These are phyloP conservation scores for Chinchilla lanigera DNA, from an alignment of 2,113 vertebrate genomes.

Conservation along the genomic window DNA sequence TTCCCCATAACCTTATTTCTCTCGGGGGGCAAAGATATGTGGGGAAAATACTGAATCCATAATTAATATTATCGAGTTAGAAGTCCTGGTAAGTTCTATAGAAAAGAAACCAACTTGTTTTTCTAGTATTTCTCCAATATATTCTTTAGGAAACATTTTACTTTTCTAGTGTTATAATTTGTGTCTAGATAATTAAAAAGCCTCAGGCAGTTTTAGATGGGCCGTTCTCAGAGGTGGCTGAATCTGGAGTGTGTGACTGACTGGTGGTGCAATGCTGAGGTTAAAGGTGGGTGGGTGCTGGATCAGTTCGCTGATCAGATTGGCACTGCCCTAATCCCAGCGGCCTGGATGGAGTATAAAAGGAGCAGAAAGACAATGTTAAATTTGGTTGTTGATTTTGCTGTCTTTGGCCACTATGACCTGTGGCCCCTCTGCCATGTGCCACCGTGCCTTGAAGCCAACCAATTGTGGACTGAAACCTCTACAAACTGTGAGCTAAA, in stretches of 20 bases:
- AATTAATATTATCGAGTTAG: not conserved
- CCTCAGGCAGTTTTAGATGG: not conserved
- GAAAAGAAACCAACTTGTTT: slow-evolving; percentile 32
- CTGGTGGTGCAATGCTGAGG: not conserved
- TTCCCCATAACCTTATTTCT: not conserved
- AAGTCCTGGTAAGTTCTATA: not conserved
- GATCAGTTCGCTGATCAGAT: not conserved
- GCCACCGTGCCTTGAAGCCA: not conserved
- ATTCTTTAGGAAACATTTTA: slow-evolving; percentile 49
- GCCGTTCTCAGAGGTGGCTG: not conserved
- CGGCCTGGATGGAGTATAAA: not conserved
- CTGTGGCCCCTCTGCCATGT: not conserved
- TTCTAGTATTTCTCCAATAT: slow-evolving; percentile 25
- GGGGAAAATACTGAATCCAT: not conserved
- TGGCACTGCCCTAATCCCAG: not conserved
- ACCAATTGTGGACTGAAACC: not conserved
- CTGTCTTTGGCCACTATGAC: not conserved
- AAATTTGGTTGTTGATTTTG: not conserved
- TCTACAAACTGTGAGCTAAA: not conserved
- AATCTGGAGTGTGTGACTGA: not conserved
- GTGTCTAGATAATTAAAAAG: not conserved
- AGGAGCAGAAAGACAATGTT: not conserved
- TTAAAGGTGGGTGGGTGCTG: not conserved
- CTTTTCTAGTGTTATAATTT: not conserved
- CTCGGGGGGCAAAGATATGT: too few species aligned